A percentile compares a stretch with the other conserved stretches of the same genome.
These are phyloP conservation scores for Drosophila rellima DNA, from an alignment of 2,888 invertebrate species.

Conservation along the genomic window DNA sequence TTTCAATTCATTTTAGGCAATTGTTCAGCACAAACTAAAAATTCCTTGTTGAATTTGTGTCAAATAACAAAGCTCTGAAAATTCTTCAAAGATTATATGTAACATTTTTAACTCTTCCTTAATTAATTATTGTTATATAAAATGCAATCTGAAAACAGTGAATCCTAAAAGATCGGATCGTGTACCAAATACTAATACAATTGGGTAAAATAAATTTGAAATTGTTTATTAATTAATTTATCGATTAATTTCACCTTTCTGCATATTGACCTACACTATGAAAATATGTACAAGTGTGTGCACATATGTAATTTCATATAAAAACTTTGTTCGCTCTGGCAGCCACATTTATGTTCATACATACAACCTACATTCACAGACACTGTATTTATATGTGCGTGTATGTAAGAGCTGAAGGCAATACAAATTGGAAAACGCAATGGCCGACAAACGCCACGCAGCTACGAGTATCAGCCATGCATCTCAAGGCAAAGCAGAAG, in stretches of 20 bases:
- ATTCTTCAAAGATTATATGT: neutral
- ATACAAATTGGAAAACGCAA: conserved; percentile 71
- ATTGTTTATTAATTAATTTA: neutral
- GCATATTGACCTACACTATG: conserved; percentile 7
- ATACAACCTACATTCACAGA: conserved; percentile 13
- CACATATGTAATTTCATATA: conserved; percentile 28
- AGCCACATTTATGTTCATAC: conserved; percentile 33
- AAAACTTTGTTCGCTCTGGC: conserved; percentile 50
- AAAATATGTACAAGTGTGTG: neutral
- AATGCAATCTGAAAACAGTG: neutral
- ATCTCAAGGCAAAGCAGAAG: conserved; percentile 63
- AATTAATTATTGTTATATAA: neutral
- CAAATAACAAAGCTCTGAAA: neutral
- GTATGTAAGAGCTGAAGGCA: conserved; percentile 64
- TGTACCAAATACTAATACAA: neutral
- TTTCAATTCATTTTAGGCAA: neutral
- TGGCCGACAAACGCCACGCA: conserved; percentile 78
- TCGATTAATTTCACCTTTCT: conserved; percentile 50
- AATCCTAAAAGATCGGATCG: neutral
- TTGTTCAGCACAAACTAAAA: no score
- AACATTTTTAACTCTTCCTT: neutral
- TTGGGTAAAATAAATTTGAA: conserved; percentile 11
- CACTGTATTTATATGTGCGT: conserved; percentile 13
- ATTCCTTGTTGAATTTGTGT: neutral
- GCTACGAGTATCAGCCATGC: conserved; percentile 56